Base-by-base conservation (phyloP, 2,888 invertebrate species). In the Drosophila dives region DNA sequence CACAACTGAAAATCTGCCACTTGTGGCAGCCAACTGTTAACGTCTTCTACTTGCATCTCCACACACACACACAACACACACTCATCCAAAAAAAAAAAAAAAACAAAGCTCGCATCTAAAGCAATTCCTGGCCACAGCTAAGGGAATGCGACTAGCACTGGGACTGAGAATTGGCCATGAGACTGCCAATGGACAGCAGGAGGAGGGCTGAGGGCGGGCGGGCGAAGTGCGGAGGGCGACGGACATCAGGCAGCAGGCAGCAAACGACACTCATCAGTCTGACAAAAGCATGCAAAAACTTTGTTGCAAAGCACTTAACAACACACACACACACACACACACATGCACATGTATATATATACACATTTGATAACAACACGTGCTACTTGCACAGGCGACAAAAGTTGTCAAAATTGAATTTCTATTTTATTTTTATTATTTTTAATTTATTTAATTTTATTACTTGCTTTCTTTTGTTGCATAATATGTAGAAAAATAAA, bases 251-350 rank as follows among this genome's bases (percentile, higher is more conserved):
- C 50, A 51, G 12, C 56, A 8, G 67, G 64, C 69, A 73, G 38
- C 73, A 61, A 61, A 51, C 71, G 55, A 63, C 67, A 66, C 63
- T 79, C 74, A 69, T 77, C 83, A 79, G 82, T 77, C 81, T 73
- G 82, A 83, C 83, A 86, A 85, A 82, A 81, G 82, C 86, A 86
- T 72, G 82, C 80, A 85, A 82, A 76, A 85, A 86, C 84, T 85
- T 85, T 86, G 86, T 86, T 85, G 86, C 84, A 84, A 84, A 86
- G 86, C 86, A 86, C 86, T 85, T 85, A 86, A 76, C 73, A 67
- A 77, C 72, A 78, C 53, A 63, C 64, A 73, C 33, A 67, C 50
- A 75, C 54, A 73, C 49, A 63, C 49, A 54, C 49, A 56, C 34
- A 32, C 8, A n/a, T n/a, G n/a, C 8, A 20, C 10, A 32, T 34